These are phyloP conservation scores for Lasiommata megera DNA, from an alignment of 2,888 invertebrate genomes.

Conservation along the genomic window DNA sequence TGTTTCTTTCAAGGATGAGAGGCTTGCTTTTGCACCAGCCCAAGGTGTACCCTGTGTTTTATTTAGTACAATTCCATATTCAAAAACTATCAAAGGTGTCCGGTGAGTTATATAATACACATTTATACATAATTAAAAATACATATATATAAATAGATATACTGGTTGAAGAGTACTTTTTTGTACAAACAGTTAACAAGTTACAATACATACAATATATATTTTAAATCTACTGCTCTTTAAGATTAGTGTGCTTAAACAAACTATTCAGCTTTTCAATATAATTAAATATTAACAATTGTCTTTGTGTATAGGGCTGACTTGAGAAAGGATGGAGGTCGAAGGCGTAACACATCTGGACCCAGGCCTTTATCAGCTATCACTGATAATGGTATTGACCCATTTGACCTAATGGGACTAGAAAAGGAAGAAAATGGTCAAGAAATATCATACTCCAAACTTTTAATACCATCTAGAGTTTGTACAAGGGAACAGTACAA, in stretches of 20 bases:
- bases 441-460: slow-evolving; percentile 94
- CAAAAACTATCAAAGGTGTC: slow-evolving; percentile 83
- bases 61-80: slow-evolving; percentile 93
- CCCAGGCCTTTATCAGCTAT: slow-evolving; percentile 91
- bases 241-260: too few relatives aligned
- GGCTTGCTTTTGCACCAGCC: slow-evolving; percentile 90
- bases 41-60: slow-evolving; percentile 91
- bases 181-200: too few relatives aligned
- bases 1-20: slow-evolving; percentile 88
- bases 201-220: too few relatives aligned
- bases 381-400: slow-evolving; percentile 91
- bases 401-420: slow-evolving; percentile 92
- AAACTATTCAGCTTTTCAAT: too few relatives aligned
- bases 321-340: slow-evolving; percentile 85
- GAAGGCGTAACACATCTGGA: slow-evolving; percentile 90
- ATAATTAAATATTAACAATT: background rate
- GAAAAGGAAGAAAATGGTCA: slow-evolving; percentile 92
- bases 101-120: slow-evolving; percentile 65
- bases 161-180: too few relatives aligned
- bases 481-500: slow-evolving; percentile 69
- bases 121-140: background rate
- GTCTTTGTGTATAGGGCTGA: slow-evolving; percentile 59
- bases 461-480: slow-evolving; percentile 87
- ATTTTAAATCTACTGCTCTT: too few relatives aligned
- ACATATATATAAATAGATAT: background rate